These are phyloP conservation scores for Uloborus plumipes DNA, from an alignment of 2,888 invertebrate genomes.

Conservation along the genomic window DNA sequence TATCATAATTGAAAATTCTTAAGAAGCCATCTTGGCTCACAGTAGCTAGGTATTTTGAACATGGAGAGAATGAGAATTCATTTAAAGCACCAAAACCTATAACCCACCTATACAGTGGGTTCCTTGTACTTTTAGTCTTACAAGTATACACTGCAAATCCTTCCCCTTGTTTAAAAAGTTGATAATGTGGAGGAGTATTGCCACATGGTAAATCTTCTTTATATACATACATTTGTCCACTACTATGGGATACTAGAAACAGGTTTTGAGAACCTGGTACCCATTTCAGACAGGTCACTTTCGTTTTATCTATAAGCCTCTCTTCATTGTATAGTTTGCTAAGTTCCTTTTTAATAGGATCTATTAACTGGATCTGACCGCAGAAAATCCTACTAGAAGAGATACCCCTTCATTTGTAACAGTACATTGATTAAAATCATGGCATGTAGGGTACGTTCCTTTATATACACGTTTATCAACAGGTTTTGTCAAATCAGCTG, in stretches of 20 bases:
- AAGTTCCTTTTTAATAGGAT: constrained; percentile 95
- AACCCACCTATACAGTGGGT: constrained; percentile 86
- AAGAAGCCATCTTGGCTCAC: constrained; percentile 86
- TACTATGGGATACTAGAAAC: constrained; percentile 94
- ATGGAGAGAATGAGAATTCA: constrained; percentile 97
- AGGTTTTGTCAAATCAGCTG: constrained; percentile 94
- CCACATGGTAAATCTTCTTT: constrained; percentile 95
- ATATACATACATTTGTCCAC: constrained; percentile 97
- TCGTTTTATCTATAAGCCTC: constrained; percentile 92
- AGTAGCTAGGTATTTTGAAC: constrained; percentile 89
- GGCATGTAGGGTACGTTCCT: constrained; percentile 98
- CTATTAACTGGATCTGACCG: constrained; percentile 97
- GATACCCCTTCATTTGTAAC: constrained; percentile 87
- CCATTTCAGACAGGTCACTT: constrained; percentile 98
- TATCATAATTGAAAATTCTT: constrained; percentile 95
- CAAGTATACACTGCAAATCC: constrained; percentile 95
- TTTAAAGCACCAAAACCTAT: constrained; percentile 87
- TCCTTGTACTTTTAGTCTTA: constrained; percentile 94
- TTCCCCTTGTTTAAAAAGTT: constrained; percentile 94
- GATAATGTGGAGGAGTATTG: constrained; percentile 91
- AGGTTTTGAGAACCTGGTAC: constrained; percentile 93
- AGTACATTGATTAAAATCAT: constrained; percentile 92
- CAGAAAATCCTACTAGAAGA: constrained; percentile 96
- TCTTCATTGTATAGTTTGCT: constrained; percentile 98
- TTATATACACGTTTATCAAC: constrained; percentile 98